Evolutionary conservation across 2,797 vertebrate genomes (phyloP).

Genomic region (Buceros bicornis): DNA sequence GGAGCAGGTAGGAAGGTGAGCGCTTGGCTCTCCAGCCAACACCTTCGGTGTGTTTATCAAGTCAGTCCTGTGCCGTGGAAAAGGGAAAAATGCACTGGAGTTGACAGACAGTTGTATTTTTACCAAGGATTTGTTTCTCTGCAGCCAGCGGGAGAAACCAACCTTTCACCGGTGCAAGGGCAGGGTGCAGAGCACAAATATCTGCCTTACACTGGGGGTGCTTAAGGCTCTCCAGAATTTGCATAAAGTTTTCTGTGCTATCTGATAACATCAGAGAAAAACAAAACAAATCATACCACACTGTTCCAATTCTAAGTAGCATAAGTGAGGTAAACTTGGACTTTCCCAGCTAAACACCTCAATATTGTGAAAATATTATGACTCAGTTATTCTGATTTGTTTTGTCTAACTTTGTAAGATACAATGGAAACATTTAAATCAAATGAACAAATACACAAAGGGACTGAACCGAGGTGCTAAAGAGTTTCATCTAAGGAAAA

Average conservation of each 20-base stretch:
- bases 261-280: conserved; percentile 18
- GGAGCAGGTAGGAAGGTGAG: neutral
- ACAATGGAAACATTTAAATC: neutral
- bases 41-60: neutral
- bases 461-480: neutral
- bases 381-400: conserved; percentile 24
- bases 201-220: neutral
- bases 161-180: accelerated
- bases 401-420: neutral
- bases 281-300: neutral
- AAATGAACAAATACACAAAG: neutral
- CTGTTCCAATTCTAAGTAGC: neutral
- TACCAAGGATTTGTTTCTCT: neutral
- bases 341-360: neutral
- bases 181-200: neutral
- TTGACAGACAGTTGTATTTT: neutral
- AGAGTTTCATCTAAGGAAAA: neutral
- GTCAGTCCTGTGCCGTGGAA: neutral
- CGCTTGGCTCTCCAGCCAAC: neutral
- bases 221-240: conserved; percentile 20
- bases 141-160: neutral
- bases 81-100: neutral
- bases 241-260: conserved; percentile 19
- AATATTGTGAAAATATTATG: neutral
- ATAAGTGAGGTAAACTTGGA: neutral